A percentile compares a stretch with the other conserved stretches of the same genome.
Evolutionary conservation across 2,888 invertebrate species (phyloP).

Genomic region (Embidobia sp.): DNA sequence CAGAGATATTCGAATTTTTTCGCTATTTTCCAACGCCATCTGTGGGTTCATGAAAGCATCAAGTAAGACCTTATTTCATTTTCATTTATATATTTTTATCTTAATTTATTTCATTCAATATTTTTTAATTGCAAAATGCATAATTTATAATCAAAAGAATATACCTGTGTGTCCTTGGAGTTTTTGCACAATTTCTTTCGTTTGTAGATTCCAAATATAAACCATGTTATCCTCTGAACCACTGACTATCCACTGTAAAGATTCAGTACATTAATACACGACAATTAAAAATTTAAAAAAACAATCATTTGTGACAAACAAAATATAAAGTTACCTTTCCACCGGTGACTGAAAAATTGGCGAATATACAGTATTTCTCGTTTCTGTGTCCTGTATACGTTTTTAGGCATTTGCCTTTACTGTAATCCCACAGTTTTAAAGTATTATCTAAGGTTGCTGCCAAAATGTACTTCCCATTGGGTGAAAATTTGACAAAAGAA

Average conservation of each 20-base stretch:
- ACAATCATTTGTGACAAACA: not conserved
- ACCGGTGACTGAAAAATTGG: conserved; percentile 99
- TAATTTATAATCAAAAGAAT: no score
- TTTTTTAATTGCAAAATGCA: no score
- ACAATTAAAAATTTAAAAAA: no score
- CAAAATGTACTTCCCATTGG: conserved; percentile 99
- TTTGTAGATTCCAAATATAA: conserved; percentile 99
- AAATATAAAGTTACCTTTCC: conserved; percentile 89
- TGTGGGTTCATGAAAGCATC: no score
- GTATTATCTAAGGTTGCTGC: conserved; percentile 99
- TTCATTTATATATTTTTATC: no score
- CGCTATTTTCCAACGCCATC: no score
- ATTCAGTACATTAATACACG: conserved; percentile 23
- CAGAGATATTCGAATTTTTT: no score
- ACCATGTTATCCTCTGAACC: conserved; percentile 99
- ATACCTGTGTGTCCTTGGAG: conserved; percentile 98
- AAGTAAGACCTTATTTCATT: no score
- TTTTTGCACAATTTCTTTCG: conserved; percentile 99
- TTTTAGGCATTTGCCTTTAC: conserved; percentile 99
- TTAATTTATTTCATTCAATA: no score
- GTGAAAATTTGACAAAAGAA: conserved; percentile 99
- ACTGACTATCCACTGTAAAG: conserved; percentile 97
- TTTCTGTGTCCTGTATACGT: conserved; percentile 99
- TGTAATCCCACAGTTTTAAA: conserved; percentile 99
- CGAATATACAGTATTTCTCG: conserved; percentile 99